Percentiles rank a stretch among this genome's conserved stretches.
phyloP scores from a whole-genome alignment of 2,888 invertebrate species.

The Liodrosophila aerea region DNA sequence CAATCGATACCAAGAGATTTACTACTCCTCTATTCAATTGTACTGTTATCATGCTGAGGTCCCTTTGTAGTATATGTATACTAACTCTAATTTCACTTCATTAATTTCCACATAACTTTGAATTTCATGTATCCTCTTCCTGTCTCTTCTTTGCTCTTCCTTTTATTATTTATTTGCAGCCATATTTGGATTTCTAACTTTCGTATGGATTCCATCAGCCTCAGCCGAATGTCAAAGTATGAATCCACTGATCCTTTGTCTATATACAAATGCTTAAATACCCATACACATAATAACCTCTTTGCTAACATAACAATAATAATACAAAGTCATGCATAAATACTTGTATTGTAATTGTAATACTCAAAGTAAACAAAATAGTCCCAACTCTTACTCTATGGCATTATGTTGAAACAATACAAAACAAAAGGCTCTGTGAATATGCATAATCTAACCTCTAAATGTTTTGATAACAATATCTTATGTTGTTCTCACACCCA shows the following conservation, averaged over 20 bases:
- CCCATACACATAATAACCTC: slow-evolving; percentile 52
- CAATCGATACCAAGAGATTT: too few relatives aligned
- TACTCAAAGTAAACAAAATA: slow-evolving; percentile 26
- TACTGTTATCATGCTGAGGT: too few relatives aligned
- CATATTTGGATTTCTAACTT: slow-evolving; percentile 82
- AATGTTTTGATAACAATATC: slow-evolving; percentile 39
- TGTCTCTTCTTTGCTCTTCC: slow-evolving; percentile 75
- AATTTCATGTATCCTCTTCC: slow-evolving; percentile 67
- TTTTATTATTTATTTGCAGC: slow-evolving; percentile 81
- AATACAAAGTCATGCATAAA: slow-evolving; percentile 55
- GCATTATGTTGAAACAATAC: slow-evolving; percentile 37
- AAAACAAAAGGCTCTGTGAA: slow-evolving; percentile 40
- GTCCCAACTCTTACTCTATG: slow-evolving; percentile 32
- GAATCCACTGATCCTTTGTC: slow-evolving; percentile 78
- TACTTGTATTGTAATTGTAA: slow-evolving; percentile 56
- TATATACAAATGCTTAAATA: slow-evolving; percentile 60
- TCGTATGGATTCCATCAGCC: slow-evolving; percentile 83
- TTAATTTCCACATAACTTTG: slow-evolving; percentile 49
- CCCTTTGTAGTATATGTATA: slow-evolving; percentile 27
- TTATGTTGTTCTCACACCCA: slow-evolving; percentile 10
- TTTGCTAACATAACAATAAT: slow-evolving; percentile 45
- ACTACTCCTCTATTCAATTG: too few relatives aligned
- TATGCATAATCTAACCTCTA: slow-evolving; percentile 36
- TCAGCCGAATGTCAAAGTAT: slow-evolving; percentile 86
- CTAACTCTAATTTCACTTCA: slow-evolving; percentile 10